Evolutionary conservation across 2,888 invertebrate species (phyloP), one percentile per base, ranked within the genome.

Genomic region (Epinotia nisella): DNA sequence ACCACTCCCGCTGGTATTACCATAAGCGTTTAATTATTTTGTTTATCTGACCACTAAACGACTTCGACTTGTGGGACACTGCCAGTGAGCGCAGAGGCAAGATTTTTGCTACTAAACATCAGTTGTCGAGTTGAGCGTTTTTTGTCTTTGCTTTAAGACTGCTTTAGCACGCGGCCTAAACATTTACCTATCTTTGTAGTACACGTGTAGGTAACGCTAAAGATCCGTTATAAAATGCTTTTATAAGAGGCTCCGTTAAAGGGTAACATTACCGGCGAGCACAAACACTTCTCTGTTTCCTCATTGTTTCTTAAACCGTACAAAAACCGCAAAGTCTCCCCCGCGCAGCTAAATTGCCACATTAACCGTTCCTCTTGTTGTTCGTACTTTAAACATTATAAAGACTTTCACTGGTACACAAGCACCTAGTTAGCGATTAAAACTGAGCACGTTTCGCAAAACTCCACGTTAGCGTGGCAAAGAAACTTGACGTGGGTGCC

Each of bases 21-120:
- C 88, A 87, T 88, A 86, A 88, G 84, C 85, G 87, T 85, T 90
- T 90, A 88, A 89, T 90, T 90, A 89, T 90, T 90, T 90, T 88
- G 90, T 90, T 90, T 90, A 89, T 90, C 89, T 90, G 87, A 89
- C 90, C 90, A 87, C 86, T 89, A 87, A 89, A 89, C 86, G 84
- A 86, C 85, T 83, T 81, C 81, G 85, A 86, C 84, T 86, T 79
- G 78, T 83, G 83, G 82, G 82, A 80, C 77, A 49, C 68, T 79
- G 83, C 83, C 82, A 84, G 82, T 70, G 74, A 75, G 71, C 73
- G 29, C 15, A 35, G 59, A 68, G 19, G 66, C n/a, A 10, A 19
- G 39, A 55, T 9, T 64, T 55, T 65, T 41, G 21, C 15, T 39
- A 19, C 39, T 39, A 19, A 53, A 13, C 17, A 24, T 51, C 29